Conservation (phyloP, 2,888 invertebrate species). For the Perdita meconis region DNA sequence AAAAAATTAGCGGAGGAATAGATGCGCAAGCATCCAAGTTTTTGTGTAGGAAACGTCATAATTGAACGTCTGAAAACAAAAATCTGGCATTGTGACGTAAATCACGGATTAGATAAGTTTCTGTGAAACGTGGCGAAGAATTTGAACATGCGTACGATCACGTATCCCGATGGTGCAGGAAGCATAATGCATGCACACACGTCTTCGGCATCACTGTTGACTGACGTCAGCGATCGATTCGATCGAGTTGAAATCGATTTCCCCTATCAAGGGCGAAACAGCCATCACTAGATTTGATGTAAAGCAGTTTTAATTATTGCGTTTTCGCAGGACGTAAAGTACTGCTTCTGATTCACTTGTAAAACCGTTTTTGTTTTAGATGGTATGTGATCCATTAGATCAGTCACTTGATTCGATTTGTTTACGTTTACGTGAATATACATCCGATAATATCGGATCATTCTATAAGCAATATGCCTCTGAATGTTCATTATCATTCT, state of each 20-base stretch:
- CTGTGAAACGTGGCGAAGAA: slow-evolving; percentile 17
- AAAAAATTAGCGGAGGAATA: too few species aligned
- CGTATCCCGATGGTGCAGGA: slow-evolving; percentile 13
- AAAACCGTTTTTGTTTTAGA: neutral
- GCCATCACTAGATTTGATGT: neutral
- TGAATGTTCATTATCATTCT: too few species aligned
- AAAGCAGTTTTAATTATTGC: neutral
- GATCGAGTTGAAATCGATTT: slow-evolving; percentile 14
- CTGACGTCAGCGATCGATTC: slow-evolving; percentile 30
- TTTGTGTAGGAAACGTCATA: too few species aligned
- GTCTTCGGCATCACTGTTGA: neutral
- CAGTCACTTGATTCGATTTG: too few species aligned
- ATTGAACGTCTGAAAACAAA: neutral
- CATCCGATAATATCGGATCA: too few species aligned
- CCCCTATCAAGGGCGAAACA: slow-evolving; percentile 13
- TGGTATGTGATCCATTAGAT: too few species aligned
- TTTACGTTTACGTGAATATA: too few species aligned
- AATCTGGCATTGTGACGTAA: slow-evolving; percentile 17
- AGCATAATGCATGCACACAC: slow-evolving; percentile 18
- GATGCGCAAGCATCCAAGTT: too few species aligned
- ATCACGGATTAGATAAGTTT: slow-evolving; percentile 29
- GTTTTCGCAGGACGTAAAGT: neutral
- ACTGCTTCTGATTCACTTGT: neutral
- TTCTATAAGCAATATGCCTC: too few species aligned
- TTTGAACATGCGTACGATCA: slow-evolving; percentile 20